phyloP scores from a whole-genome alignment of 2,888 invertebrate genomes.

The Drosophila anomalata region DNA sequence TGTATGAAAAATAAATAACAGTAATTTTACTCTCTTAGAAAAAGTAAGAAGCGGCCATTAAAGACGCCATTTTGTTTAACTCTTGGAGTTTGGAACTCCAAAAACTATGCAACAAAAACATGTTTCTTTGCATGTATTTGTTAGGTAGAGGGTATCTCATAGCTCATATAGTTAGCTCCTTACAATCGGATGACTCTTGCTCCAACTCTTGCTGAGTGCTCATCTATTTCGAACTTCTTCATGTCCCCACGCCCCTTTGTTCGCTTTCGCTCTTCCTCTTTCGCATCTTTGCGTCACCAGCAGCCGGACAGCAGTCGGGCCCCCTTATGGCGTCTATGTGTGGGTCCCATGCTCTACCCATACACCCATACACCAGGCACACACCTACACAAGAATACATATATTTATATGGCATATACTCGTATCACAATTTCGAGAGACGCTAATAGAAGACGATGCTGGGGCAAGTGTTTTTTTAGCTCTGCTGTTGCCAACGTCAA shows the following conservation, averaged over 20 bases:
- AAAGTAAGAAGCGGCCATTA: background rate
- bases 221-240: slow-evolving; percentile 60
- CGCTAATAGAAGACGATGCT: slow-evolving; percentile 37
- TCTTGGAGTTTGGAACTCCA: background rate
- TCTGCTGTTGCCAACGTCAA: slow-evolving; percentile 65
- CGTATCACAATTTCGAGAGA: slow-evolving; percentile 44
- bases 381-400: slow-evolving; percentile 10
- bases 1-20: background rate
- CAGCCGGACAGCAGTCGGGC: slow-evolving; percentile 52
- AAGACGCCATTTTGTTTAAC: background rate
- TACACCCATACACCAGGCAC: slow-evolving; percentile 3
- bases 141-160: background rate
- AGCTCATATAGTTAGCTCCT: background rate
- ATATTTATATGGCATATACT: slow-evolving; percentile 7
- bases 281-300: slow-evolving; percentile 57
- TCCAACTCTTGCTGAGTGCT: slow-evolving; percentile 21
- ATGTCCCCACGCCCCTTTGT: slow-evolving; percentile 8
- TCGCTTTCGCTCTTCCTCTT: slow-evolving; percentile 18
- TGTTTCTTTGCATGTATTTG: background rate
- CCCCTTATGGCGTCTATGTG: slow-evolving; percentile 51
- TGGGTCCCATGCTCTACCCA: slow-evolving; percentile 14
- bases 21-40: background rate
- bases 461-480: slow-evolving; percentile 19
- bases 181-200: background rate
- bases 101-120: background rate